Base-by-base conservation (phyloP, 2,113 vertebrate species). In the Murina feae region DNA sequence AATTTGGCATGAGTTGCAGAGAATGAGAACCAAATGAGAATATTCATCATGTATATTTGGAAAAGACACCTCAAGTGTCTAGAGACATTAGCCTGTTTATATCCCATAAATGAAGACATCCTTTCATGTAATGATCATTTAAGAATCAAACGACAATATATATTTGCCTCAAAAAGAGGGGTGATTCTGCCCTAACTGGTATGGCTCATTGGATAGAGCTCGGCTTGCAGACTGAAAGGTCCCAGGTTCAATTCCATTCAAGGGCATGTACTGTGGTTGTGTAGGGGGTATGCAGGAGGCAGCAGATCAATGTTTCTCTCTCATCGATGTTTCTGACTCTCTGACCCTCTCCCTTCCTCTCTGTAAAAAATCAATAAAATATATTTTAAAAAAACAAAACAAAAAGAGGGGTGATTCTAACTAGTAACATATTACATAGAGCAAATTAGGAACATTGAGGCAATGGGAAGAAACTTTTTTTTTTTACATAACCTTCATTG, bases 31-130 rank as follows among this genome's bases (percentile, higher is more conserved):
- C 94, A 94, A 97, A 86, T 65, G 55, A 95, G 78, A 88, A 74
- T 90, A 94, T 95, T 84, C 78, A 85, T 96, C 68, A 86, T 75
- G 47, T 17, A 71, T 89, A 86, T 96, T 95, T 96, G 86, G 23
- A 65, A 90, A 88, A 95, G 49, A n/a, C 4, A 39, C 55, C 23
- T 47, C 91, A 95, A 82, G 88, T 95, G 93, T 94, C 91, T 92
- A 74, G 35, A 68, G 55, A 89, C 58, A 95, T 95, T 94, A 92
- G 55, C 74, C 42, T 96, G n/a, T 82, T 90, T 90, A 53, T 90
- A 51, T 58, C 39, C 49, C 79, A 69, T 82, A 91, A 92, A 89
- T 86, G 82, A 92, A 95, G 89, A 86, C 9, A 89, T 92, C 39
- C 1, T 74, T 90, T 95, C 76, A 37, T 92, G 80, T 90, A 91